These are phyloP conservation scores for Cheilosia urbana DNA, from an alignment of 2,888 invertebrate species.

Conservation along the genomic window DNA sequence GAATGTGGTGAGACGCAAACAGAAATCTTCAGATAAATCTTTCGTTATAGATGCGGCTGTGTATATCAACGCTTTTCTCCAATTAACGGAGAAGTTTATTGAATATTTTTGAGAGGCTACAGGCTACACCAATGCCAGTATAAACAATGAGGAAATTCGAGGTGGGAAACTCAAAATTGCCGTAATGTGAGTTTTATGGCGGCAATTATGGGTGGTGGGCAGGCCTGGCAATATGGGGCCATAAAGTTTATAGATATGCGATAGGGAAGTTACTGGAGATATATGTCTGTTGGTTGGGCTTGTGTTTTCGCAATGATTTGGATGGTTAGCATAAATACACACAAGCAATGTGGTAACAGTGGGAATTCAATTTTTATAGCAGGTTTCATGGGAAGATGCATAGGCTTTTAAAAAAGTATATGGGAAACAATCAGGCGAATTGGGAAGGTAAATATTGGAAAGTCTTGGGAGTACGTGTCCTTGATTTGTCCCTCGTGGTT, in stretches of 20 bases:
- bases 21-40: constrained; percentile 64
- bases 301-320: no score
- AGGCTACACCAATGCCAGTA: not conserved
- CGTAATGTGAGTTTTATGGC: constrained; percentile 55
- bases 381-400: no score
- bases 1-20: constrained; percentile 52
- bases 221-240: constrained; percentile 14
- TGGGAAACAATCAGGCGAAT: no score
- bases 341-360: no score
- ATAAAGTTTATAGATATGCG: constrained; percentile 19
- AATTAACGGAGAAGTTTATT: constrained; percentile 73
- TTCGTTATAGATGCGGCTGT: constrained; percentile 33
- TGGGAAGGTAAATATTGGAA: no score
- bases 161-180: constrained; percentile 38
- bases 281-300: no score
- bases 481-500: no score
- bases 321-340: no score
- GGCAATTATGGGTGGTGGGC: constrained; percentile 38
- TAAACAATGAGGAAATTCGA: constrained; percentile 43
- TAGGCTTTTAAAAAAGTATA: no score
- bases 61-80: constrained; percentile 69
- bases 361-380: no score
- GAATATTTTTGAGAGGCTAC: constrained; percentile 23
- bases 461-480: no score
- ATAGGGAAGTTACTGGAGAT: no score